Evolutionary conservation across 2,113 vertebrate species (phyloP).

Genomic region (Thinocorus orbignyianus): DNA sequence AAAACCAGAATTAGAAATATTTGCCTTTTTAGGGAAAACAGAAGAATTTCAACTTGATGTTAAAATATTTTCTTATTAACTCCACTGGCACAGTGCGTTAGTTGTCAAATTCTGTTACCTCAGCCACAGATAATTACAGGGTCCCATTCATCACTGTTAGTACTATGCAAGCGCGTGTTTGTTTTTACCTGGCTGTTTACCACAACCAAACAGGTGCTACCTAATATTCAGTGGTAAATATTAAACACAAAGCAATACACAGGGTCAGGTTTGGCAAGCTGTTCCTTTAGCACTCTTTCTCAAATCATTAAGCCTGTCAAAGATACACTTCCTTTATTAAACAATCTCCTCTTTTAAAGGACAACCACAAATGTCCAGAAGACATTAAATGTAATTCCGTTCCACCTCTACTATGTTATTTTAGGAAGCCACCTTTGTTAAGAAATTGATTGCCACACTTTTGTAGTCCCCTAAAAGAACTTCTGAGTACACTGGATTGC

Average conservation of each 20-base stretch:
- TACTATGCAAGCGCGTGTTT: neutral
- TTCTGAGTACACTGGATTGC: neutral
- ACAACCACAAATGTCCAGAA: neutral
- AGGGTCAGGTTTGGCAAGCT: slow-evolving; percentile 43
- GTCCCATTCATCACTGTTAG: slow-evolving; percentile 3
- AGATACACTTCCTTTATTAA: slow-evolving; percentile 18
- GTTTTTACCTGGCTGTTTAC: slow-evolving; percentile 44
- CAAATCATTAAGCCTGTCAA: slow-evolving; percentile 34
- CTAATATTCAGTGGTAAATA: slow-evolving; percentile 14
- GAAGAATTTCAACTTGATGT: slow-evolving; percentile 23
- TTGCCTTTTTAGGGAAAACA: slow-evolving; percentile 17
- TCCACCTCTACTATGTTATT: neutral
- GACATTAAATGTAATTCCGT: neutral
- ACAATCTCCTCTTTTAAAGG: slow-evolving; percentile 20
- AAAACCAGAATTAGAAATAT: neutral
- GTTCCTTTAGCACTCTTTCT: slow-evolving; percentile 11
- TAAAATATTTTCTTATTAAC: slow-evolving; percentile 44
- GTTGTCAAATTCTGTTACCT: slow-evolving; percentile 48
- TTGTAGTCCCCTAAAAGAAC: neutral
- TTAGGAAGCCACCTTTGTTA: slow-evolving; percentile 31
- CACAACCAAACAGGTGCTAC: slow-evolving; percentile 29
- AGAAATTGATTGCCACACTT: slow-evolving; percentile 6
- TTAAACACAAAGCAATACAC: slow-evolving; percentile 49
- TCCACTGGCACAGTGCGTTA: slow-evolving; percentile 37
- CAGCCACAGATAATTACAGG: neutral